Percentiles rank a stretch among this genome's conserved stretches.
Conservation (phyloP, 2,113 vertebrate species). For the Tor tambroides region DNA sequence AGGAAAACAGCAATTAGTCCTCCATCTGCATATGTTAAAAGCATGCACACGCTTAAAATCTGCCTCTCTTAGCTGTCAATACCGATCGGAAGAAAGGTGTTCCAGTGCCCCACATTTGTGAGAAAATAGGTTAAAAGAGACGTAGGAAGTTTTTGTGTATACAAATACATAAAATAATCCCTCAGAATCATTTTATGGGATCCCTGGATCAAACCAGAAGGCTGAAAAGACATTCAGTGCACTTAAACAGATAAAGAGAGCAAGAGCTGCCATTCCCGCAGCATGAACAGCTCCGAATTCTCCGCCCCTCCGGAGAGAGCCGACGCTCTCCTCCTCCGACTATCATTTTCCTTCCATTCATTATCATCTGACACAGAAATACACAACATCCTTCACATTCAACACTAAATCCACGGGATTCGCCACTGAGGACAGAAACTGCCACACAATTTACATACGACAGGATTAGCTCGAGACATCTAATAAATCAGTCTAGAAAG, state of each 20-base stretch:
- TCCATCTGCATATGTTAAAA: background rate
- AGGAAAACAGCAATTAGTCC: background rate
- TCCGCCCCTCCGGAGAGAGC: slow-evolving; percentile 5
- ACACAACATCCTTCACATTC: slow-evolving; percentile 22
- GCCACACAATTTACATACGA: slow-evolving; percentile 11
- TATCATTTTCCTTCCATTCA: slow-evolving; percentile 26
- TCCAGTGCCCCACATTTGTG: slow-evolving; percentile 28
- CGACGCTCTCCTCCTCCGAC: slow-evolving; percentile 15
- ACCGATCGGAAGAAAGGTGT: background rate
- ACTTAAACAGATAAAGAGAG: slow-evolving; percentile 11
- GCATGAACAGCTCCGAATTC: slow-evolving; percentile 2
- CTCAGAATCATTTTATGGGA: slow-evolving; percentile 5
- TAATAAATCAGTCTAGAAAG: slow-evolving; percentile 7
- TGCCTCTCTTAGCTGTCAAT: background rate
- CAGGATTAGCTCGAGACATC: background rate
- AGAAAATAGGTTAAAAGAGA: slow-evolving; percentile 34
- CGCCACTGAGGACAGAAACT: background rate
- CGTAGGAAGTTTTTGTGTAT: background rate
- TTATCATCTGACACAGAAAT: slow-evolving; percentile 30
- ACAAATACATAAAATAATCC: slow-evolving; percentile 20
- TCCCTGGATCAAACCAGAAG: background rate
- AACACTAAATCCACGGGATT: slow-evolving; percentile 17
- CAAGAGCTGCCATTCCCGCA: background rate
- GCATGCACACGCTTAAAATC: background rate
- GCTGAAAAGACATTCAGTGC: background rate